Base-by-base conservation (phyloP, 1,140 invertebrate species). In the Rhagoletis zephyria region DNA sequence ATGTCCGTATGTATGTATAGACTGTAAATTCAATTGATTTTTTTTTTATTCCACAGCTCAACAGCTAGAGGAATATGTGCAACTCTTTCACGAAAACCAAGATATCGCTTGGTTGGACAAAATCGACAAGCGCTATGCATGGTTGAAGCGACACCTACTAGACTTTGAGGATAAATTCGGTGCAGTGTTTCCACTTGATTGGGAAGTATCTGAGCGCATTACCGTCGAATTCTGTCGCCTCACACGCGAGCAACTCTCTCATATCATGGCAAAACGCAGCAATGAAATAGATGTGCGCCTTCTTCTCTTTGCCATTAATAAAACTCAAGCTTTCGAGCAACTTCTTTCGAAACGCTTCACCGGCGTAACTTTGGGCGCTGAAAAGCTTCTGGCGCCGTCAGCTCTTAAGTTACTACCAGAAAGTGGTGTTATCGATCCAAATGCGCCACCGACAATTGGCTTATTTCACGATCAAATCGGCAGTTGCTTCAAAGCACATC, bases 51-150 rank as follows among this genome's bases (percentile, higher is more conserved):
- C 89, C 90, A 3, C 70, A 88, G 90, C 90, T 3, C 91, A 94
- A 63, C 97, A 98, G 93, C 93, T 99, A 4, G 95, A 97, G 91
- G 99, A 99, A 93, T 99, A 99, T 92, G 94, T 95, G 45, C 97
- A 99, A 90, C 93, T 99, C 61, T 99, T 99, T 94, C 96, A 98
- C 88, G 97, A 98, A 90, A 97, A 97, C 93, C 98, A 99, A 93
- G 98, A 99, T 93, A 96, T 96, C 61, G 97, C 98, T 1, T 99
- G 99, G 98, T 93, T 99, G 63, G 97, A 99, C 91, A 98, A 98
- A 94, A 95, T 99, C 63, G 98, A 99, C 93, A 96, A 97, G 87
- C 94, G 99, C 59, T 99, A 98, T 93, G 95, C 96, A 1, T 99
- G 99, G 99, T 96, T 99, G n/a, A 99, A 99, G 91, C 95, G 96